Base-by-base conservation (phyloP, 2,113 vertebrate genomes). In the Sinocyclocheilus anshuiensis region DNA sequence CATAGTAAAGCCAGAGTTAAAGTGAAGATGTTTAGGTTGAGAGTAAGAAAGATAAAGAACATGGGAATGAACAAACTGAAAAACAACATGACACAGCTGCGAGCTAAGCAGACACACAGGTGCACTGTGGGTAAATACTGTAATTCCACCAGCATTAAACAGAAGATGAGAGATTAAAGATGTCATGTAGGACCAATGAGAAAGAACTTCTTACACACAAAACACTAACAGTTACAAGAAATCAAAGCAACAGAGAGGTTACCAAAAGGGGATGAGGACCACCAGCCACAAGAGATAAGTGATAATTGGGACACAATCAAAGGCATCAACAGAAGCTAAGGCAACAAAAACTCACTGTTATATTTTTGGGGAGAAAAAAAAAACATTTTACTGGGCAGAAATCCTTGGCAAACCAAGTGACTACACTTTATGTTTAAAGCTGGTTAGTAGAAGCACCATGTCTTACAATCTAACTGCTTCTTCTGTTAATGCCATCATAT, bases 131-230 rank as follows among this genome's bases (percentile, higher is more conserved):
- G 18, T 50, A 80, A 48, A 57, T 29, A 48, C 57, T 77, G 50
- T 36, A 39, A 36, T 71, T 78, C 67, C 57, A 86, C 67, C 67
- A 72, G 78, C 69, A 81, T 22, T 45, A 69, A 81, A 81, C 13
- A 69, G 24, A 50, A 2, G 10, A 69, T 50, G 61, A 48, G 61
- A 59, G 77, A 74, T 39, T 7, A 75, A 39, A 61, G 5, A 39
- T 20, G 16, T 65, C 6, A 65, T 6, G 45, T 39, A 42, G 12
- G n/a, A 78, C 13, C 18, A 6, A 53, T 55, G 10, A 59, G 15
- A 81, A 72, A 61, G 24, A 57, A 11, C 10, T 57, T 24, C 26
- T 13, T 29, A 29, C 15, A 67, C 4, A 36, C 3, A 78, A 67
- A 39, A 63, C 33, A 84, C 8, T 77, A 9, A 63, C 11, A 63